Conservation (phyloP, 2,797 vertebrate species). For the Sebastolobus altivelis region DNA sequence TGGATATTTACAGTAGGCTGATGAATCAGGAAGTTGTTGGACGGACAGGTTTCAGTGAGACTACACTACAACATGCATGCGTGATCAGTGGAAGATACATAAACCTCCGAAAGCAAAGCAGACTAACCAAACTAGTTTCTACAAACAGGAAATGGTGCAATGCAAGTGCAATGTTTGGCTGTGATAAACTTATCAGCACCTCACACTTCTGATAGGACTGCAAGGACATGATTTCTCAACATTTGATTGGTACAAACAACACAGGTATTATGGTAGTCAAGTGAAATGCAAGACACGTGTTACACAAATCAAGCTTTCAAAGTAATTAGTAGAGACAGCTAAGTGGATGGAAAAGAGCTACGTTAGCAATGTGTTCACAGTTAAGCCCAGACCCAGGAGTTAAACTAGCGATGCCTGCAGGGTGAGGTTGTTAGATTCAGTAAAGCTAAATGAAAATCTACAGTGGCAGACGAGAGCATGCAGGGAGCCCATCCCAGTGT, state of each 20-base stretch:
- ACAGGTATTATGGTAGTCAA: neutral
- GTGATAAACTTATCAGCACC: neutral
- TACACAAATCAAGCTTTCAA: conserved; percentile 45
- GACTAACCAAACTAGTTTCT: conserved; percentile 27
- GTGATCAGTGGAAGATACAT: conserved; percentile 5
- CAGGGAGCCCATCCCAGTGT: conserved; percentile 34
- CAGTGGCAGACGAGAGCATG: conserved; percentile 44
- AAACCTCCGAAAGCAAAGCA: conserved; percentile 26
- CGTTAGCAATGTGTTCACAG: conserved; percentile 56
- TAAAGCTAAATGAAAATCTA: conserved; percentile 18
- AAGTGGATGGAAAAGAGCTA: conserved; percentile 46
- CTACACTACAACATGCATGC: conserved; percentile 42
- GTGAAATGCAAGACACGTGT: conserved; percentile 5
- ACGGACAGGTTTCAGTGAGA: conserved; percentile 7
- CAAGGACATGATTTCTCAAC: conserved; percentile 18
- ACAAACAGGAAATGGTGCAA: conserved; percentile 3
- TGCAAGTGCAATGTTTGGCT: neutral
- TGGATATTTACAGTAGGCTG: neutral
- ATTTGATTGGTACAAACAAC: conserved; percentile 25
- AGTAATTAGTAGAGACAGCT: conserved; percentile 50
- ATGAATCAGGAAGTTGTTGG: conserved; percentile 2
- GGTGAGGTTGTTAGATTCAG: conserved; percentile 20
- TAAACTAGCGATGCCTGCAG: conserved; percentile 53
- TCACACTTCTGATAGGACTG: neutral
- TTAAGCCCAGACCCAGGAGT: conserved; percentile 22